Evolutionary conservation across 2,797 vertebrate genomes (phyloP).

Genomic region (Pangasius sanitwongsei): DNA sequence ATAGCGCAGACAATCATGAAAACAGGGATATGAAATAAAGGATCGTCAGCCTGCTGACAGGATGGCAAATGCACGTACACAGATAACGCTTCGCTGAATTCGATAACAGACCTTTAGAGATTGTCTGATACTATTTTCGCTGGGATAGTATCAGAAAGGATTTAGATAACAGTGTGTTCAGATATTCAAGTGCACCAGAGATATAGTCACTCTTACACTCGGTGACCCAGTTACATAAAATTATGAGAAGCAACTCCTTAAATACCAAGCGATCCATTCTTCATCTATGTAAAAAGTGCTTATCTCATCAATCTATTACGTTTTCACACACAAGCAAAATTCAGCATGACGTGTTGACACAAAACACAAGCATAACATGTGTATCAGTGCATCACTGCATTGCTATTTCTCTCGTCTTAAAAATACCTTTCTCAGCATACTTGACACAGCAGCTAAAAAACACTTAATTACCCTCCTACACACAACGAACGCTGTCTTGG

Average conservation of each 20-base stretch:
- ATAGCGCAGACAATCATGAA: background rate
- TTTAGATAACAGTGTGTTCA: slow-evolving; percentile 25
- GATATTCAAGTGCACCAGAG: slow-evolving; percentile 19
- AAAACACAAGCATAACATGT: slow-evolving; percentile 34
- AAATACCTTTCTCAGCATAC: slow-evolving; percentile 19
- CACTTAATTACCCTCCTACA: slow-evolving; percentile 47
- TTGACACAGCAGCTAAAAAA: slow-evolving; percentile 24
- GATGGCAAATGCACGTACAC: background rate
- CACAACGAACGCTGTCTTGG: slow-evolving; percentile 14
- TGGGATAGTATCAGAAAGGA: background rate
- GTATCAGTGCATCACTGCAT: background rate
- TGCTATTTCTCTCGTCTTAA: slow-evolving; percentile 19
- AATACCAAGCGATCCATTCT: slow-evolving; percentile 17
- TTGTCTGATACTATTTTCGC: slow-evolving; percentile 23
- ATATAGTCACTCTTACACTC: slow-evolving; percentile 39
- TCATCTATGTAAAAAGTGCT: background rate
- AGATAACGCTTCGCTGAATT: slow-evolving; percentile 2
- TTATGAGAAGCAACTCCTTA: slow-evolving; percentile 37
- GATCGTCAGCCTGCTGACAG: background rate
- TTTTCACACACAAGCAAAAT: slow-evolving; percentile 16
- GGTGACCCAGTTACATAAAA: slow-evolving; percentile 56
- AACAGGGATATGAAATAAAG: background rate
- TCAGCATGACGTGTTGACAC: slow-evolving; percentile 3
- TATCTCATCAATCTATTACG: slow-evolving; percentile 2
- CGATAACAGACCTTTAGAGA: slow-evolving; percentile 1